Evolutionary conservation across 2,797 vertebrate genomes (phyloP), one percentile per base, ranked within the genome.

Genomic region (Leptoclinus maculatus): DNA sequence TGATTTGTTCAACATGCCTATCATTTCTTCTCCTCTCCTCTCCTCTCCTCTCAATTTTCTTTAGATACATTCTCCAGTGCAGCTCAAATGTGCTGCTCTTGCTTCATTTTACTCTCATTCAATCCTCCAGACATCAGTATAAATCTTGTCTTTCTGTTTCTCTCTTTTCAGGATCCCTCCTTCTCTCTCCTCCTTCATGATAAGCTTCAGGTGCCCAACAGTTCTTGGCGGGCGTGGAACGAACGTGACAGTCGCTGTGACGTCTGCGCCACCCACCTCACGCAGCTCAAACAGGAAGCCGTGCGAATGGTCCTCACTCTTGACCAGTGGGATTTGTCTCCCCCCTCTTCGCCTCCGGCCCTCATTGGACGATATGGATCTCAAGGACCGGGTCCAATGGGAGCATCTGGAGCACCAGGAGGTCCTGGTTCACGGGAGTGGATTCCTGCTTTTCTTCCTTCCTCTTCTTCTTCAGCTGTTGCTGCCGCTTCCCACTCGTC

Each of bases 271-370:
- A 99, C 98, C 0, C 97, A 98, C 91, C 94, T 99, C 87, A 98
- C 97, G 86, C 97, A 98, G 89, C 83, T 99, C 78, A 99, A 99
- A 91, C 98, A 99, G 93, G 98, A 99, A 92, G 98, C 98, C 2
- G 96, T 99, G 74, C 97, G 96, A 83, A 96, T 99, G 96, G 97
- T 99, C 83, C 95, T 99, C 80, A 96, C 96, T 36, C 93, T 98
- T 29, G 97, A 99, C 76, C 97, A 96, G 63, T 96, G 94, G 0
- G 97, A 98, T 72, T 90, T 95, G 71, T 97, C 97, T 0, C 98
- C 97, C 0, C 96, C 97, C 3, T 93, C 96, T 25, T 99, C 97
- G 0, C 96, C 97, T 0, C 90, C 96, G 0, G 92, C 96, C 47
- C 78, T 92, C 36, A 78, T 69, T 36, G 89, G 88, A 65, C 83